Evolutionary conservation across 2,888 invertebrate species (phyloP), one percentile per base, ranked within the genome.

Genomic region (Oscheius sp.): DNA sequence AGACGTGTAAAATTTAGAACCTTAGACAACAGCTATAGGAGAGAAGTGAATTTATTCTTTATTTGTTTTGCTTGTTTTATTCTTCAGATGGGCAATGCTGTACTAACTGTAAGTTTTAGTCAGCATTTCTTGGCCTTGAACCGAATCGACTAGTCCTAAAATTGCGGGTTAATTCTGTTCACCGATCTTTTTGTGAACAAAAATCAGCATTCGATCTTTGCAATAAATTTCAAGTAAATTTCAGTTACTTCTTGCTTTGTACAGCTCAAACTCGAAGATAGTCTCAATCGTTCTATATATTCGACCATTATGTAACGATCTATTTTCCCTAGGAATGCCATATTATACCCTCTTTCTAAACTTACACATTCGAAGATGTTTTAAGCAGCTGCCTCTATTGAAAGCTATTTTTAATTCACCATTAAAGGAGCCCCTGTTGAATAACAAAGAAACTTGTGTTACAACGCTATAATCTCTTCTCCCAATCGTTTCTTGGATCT

Each of bases 311-410:
- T 52, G 33, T 25, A 52, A 39, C 39, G 65, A 65, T 39, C 20
- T 39, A 5, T 65, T 65, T 33, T 25, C 65, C 5, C 37, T 65
- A 0, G 52, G 53, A 42, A 65, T 65, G 65, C 65, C 65, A 5
- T 65, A 65, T 25, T 65, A 45, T 42, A 65, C 65, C 10, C 45
- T 65, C 23, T 33, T 65, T 25, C 65, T 65, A 27, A 65, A 65
- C 23, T 27, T 53, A n/a, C 65, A 65, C 42, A 12, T 65, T 15
- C 39, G 65, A 39, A 29, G 50, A 20, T 53, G 65, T 23, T 65
- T 65, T 42, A 39, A 65, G 20, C 45, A 65, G 39, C 65, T 65
- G 8, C 65, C 65, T 1, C 34, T 52, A 15, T 15, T 65, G 29
- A 34, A 37, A 17, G 6, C 2, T n/a, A n/a, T 65, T 23, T 65